These are phyloP conservation scores for Tenebrosternarchus preto DNA, from an alignment of 2,113 vertebrate species.

Conservation along the genomic window DNA sequence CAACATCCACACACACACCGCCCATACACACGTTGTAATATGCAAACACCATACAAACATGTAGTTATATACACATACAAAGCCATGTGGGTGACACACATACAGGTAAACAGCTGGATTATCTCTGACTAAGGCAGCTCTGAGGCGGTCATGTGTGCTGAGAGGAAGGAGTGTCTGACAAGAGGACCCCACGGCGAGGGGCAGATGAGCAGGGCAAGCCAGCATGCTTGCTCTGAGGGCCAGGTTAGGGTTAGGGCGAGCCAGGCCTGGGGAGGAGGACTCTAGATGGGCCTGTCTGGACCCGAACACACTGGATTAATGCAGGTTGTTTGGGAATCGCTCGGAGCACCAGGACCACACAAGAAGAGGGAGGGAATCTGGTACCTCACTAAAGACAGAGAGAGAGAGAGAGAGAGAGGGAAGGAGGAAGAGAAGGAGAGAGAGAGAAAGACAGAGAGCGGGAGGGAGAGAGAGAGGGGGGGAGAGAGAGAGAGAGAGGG, in stretches of 20 bases:
- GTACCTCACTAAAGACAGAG: slow-evolving; percentile 21
- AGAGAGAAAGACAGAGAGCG: slow-evolving; percentile 74
- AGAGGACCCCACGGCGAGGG: neutral
- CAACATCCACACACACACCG: neutral
- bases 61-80: no score
- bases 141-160: no score
- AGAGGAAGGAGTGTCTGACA: neutral
- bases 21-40: no score
- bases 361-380: slow-evolving; percentile 63
- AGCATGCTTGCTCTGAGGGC: no score
- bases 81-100: no score
- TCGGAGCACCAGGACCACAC: slow-evolving; percentile 76
- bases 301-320: slow-evolving; percentile 74
- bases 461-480: slow-evolving; percentile 34
- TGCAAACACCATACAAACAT: no score
- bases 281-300: slow-evolving; percentile 55
- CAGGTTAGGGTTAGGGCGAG: slow-evolving; percentile 50
- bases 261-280: slow-evolving; percentile 35
- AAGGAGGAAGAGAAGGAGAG: neutral
- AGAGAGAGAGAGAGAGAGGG: slow-evolving; percentile 18
- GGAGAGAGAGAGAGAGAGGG: slow-evolving; percentile 17
- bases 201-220: neutral
- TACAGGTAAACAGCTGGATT: slow-evolving; percentile 67
- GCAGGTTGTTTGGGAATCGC: slow-evolving; percentile 76
- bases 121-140: no score